Conservation (phyloP, 2,888 invertebrate species). For the Zelleria hepariella region DNA sequence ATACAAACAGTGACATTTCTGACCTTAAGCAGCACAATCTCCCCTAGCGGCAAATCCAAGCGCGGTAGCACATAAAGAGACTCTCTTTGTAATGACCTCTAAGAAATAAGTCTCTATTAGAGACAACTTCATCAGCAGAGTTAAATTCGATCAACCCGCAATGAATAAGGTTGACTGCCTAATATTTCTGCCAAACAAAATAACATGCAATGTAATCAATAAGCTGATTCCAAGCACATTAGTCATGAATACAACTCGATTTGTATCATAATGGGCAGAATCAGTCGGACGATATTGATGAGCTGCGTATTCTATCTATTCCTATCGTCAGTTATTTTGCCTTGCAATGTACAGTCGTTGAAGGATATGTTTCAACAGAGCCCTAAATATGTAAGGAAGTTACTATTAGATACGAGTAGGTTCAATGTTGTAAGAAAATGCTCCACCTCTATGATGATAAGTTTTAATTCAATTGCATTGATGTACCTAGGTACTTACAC, state of each 20-base stretch:
- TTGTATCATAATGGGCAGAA: not conserved
- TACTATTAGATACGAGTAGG: too few relatives aligned
- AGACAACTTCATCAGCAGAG: not conserved
- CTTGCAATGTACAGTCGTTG: not conserved
- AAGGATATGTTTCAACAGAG: not conserved
- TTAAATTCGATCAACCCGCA: not conserved
- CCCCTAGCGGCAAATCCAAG: too few relatives aligned
- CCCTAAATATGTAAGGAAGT: too few relatives aligned
- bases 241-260: not conserved
- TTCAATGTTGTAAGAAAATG: too few relatives aligned
- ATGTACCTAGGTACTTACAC: too few relatives aligned
- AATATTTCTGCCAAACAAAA: not conserved
- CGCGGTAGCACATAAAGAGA: too few relatives aligned
- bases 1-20: too few relatives aligned
- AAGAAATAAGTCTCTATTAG: too few relatives aligned
- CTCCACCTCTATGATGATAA: too few relatives aligned
- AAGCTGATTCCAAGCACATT: not conserved
- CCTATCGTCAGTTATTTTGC: not conserved
- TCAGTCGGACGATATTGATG: not conserved
- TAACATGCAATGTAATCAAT: not conserved
- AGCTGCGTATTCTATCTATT: not conserved
- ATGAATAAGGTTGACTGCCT: not conserved
- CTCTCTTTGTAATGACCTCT: too few relatives aligned
- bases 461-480: too few relatives aligned
- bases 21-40: too few relatives aligned